Percentiles rank a stretch among this genome's conserved stretches.
Evolutionary conservation across 2,888 invertebrate genomes (phyloP).

Genomic region (Lithodes maja): DNA sequence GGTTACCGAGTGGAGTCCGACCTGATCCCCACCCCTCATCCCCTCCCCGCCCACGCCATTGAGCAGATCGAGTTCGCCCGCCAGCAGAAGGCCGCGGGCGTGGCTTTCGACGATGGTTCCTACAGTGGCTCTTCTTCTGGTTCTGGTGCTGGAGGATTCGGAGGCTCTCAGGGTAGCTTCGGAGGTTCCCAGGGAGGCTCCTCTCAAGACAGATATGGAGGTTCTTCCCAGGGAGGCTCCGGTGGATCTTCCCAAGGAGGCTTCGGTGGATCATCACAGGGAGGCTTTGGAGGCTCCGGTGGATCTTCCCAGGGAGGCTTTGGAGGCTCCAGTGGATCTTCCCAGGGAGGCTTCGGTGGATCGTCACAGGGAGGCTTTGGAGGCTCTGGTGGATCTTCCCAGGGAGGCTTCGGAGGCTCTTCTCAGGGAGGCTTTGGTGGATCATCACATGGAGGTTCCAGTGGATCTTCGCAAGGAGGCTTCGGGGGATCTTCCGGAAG

Average conservation of each 20-base stretch:
- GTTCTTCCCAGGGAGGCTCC: not conserved
- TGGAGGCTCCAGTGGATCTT: not conserved
- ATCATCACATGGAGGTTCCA: not conserved
- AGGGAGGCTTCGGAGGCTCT: not conserved
- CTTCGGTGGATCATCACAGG: conserved; percentile 3
- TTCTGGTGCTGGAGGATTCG: conserved; percentile 16
- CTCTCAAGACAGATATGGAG: conserved; percentile 2
- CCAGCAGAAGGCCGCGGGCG: conserved; percentile 20
- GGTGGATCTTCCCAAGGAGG: conserved; percentile 4
- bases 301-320: not conserved
- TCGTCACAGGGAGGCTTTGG: not conserved
- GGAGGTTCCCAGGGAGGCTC: conserved; percentile 24
- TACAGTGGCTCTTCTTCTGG: conserved; percentile 12
- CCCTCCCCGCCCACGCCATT: conserved; percentile 53
- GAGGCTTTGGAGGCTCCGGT: conserved; percentile 19
- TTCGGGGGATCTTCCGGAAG: conserved; percentile 24
- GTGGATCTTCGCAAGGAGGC: not conserved
- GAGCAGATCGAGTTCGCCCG: conserved; percentile 60
- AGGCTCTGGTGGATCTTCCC: not conserved
- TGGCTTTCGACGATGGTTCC: conserved; percentile 31
- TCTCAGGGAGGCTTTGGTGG: not conserved
- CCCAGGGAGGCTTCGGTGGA: not conserved
- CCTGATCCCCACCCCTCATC: conserved; percentile 57
- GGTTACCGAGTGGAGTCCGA: conserved; percentile 50
- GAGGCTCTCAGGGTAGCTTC: conserved; percentile 23